Evolutionary conservation across 2,888 invertebrate species (phyloP), one percentile per base, ranked within the genome.

Genomic region (Adelognathus sp.): DNA sequence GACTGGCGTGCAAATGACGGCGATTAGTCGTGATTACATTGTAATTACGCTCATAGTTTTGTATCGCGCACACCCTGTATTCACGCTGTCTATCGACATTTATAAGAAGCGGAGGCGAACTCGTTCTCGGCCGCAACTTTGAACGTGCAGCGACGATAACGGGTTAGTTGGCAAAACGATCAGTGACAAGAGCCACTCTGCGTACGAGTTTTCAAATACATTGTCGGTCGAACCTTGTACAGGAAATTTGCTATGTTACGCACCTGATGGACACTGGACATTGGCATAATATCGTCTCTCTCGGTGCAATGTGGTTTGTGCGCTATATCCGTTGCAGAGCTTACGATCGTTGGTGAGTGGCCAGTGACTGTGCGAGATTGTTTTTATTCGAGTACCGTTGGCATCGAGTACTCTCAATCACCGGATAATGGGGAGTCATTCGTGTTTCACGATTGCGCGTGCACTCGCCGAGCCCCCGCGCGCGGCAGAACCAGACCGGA

Each of bases 401-500:
- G 27, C 52, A 46, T 31, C 24, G 50, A 60, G 33, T 46, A 29
- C 61, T 61, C 52, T 71, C 71, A 41, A 71, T 61, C 71, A 71
- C 39, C 63, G 52, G 71, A 71, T 71, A 71, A 63, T 52, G 46
- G 24, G 18, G 61, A 18, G 58, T 9, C 31, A 9, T 69, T 56
- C 39, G 36, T 29, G 61, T 61, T 63, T n/a, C n/a, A 39, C 71
- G 61, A 71, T 71, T 63, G 52, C 41, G 71, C 52, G 61, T 60
- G 27, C 69, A 14, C 27, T 9, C 27, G 16, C n/a, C 33, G 58
- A 18, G 16, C 29, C 16, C 29, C 21, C 3, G 16, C 31, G 29
- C 16, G 14, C 50, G 50, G 46, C 18, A 3, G n/a, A 50, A 11
- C 39, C 3, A 11, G n/a, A 39, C 1, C 39, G 39, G 21, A 24